Conservation (phyloP, 1,140 invertebrate species). For the Caenorhabditis inopinata region DNA sequence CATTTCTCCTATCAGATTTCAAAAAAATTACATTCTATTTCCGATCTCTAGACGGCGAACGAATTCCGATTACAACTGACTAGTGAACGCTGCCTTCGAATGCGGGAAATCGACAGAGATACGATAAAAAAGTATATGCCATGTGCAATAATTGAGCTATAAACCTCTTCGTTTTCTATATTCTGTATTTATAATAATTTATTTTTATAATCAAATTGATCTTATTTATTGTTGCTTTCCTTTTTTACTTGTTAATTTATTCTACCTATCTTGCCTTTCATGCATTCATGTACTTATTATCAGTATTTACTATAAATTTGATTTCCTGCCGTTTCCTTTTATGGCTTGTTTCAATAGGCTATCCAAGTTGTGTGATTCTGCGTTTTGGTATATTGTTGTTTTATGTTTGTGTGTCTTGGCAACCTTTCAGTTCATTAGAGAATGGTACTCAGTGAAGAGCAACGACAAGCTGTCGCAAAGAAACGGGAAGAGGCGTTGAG, state of each 20-base stretch:
- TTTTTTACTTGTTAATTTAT: neutral
- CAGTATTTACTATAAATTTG: too few relatives aligned
- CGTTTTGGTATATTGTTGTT: neutral
- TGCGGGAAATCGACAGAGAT: neutral
- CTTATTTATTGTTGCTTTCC: neutral
- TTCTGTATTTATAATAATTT: neutral
- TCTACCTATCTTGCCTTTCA: neutral
- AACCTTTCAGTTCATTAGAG: neutral
- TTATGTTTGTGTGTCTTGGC: neutral
- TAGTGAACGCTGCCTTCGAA: neutral
- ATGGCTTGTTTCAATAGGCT: neutral
- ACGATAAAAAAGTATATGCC: constrained; percentile 5
- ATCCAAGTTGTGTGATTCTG: neutral
- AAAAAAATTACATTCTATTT: neutral
- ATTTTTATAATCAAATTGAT: neutral
- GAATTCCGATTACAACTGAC: neutral
- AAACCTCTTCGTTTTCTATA: neutral
- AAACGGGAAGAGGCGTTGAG: constrained; percentile 33
- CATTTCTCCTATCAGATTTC: too few relatives aligned
- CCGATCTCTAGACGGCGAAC: neutral
- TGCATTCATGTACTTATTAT: neutral
- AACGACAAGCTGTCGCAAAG: constrained; percentile 25
- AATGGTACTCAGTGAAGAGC: constrained; percentile 33
- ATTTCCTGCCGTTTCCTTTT: neutral
- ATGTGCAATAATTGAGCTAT: constrained; percentile 4